Evolutionary conservation across 1,140 invertebrate species (phyloP), one percentile per base, ranked within the genome.

Genomic region (Pseudomyrmex sp.): DNA sequence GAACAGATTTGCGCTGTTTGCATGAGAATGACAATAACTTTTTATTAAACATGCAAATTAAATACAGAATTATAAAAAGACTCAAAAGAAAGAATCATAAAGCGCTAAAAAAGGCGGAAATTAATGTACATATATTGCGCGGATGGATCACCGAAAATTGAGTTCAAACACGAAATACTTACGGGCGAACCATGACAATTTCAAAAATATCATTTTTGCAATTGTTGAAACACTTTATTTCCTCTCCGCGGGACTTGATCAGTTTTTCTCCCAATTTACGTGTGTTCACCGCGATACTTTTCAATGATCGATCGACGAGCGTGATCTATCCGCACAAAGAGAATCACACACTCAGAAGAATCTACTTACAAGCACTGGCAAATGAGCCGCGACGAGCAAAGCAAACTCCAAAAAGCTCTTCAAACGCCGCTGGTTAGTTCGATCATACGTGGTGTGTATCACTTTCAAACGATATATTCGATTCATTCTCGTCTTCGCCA

Each of bases 321-420:
- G 8, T n/a, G n/a, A 68, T 46, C 35, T 20, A 84, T 72, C 10
- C 74, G 10, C 12, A 61, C 79, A 54, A 12, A 8, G 20, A 12
- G n/a, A 82, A 0, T 35, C 35, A 35, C 62, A 59, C n/a, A 20
- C 48, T 13, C 5, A 26, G 44, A 88, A 59, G 59, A 74, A 52
- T 13, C 54, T 88, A 88, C 87, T 89, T 88, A 86, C 84, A 74
- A 70, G 65, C 58, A 68, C n/a, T 58, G 35, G 35, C 69, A 18
- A n/a, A 20, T 15, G 23, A 23, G 13, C 44, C 13, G 74, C 50
- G 35, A 35, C 35, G 35, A 35, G 35, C 44, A 68, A 68, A 66
- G 44, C 63, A 66, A 54, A 77, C 20, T 54, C 52, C 35, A 10
- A 15, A 15, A 82, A 85, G 18, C 61, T 82, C 59, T 15, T 26